Evolutionary conservation across 2,797 vertebrate genomes (phyloP).

Genomic region (Ptychobarbus kaznakovi): DNA sequence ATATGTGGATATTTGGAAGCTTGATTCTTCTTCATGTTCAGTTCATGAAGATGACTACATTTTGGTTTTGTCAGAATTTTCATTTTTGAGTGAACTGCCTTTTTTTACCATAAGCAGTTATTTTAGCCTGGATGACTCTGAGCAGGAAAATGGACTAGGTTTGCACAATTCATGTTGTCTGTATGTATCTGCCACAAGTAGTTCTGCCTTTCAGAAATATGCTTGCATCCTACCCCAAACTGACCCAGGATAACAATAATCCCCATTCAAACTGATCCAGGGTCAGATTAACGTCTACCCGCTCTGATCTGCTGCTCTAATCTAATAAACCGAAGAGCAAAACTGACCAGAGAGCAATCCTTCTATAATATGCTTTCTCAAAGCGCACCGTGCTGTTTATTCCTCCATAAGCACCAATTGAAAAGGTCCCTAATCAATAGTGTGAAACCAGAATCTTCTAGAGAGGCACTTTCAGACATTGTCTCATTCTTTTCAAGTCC

Average conservation of each 20-base stretch:
- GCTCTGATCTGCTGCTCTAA: constrained; percentile 35
- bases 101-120: no score
- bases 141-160: no score
- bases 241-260: constrained; percentile 27
- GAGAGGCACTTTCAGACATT: constrained; percentile 29
- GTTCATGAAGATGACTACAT: no score
- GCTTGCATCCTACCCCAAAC: background rate
- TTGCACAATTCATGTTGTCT: background rate
- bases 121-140: no score
- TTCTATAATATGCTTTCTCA: constrained; percentile 22
- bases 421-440: constrained; percentile 21
- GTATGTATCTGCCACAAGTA: background rate
- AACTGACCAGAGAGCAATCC: constrained; percentile 39
- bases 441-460: constrained; percentile 32
- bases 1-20: background rate
- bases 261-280: constrained; percentile 4
- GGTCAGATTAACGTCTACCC: constrained; percentile 22
- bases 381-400: constrained; percentile 38
- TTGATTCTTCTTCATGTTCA: background rate
- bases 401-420: constrained; percentile 23
- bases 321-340: constrained; percentile 34
- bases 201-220: background rate
- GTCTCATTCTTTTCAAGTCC: constrained; percentile 39
- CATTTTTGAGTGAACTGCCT: no score
- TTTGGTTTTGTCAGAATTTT: no score